These are phyloP conservation scores for Bombus huntii DNA, from an alignment of 1,140 invertebrate species.

Conservation along the genomic window DNA sequence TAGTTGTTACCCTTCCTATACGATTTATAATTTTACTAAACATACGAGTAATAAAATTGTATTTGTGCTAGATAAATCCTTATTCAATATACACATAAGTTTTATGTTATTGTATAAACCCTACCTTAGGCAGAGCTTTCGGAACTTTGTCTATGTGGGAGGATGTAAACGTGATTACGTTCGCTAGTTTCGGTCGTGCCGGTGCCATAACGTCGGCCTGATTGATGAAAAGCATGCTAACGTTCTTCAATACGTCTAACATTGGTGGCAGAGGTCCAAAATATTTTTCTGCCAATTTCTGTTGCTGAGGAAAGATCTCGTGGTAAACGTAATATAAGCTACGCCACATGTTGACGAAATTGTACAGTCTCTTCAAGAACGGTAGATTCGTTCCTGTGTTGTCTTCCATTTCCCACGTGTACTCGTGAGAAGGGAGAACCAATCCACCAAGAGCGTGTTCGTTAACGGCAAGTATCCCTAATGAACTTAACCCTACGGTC, in stretches of 20 bases:
- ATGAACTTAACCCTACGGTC: slow-evolving; percentile 49
- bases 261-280: slow-evolving; percentile 69
- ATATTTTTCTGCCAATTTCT: slow-evolving; percentile 76
- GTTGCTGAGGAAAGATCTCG: slow-evolving; percentile 71
- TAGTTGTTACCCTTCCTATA: too few species aligned
- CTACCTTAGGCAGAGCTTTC: slow-evolving; percentile 68
- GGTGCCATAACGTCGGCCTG: slow-evolving; percentile 84
- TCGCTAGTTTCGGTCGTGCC: slow-evolving; percentile 83
- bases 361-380: slow-evolving; percentile 48
- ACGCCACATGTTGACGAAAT: slow-evolving; percentile 44
- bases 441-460: slow-evolving; percentile 52
- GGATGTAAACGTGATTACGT: slow-evolving; percentile 82
- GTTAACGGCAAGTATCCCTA: not conserved
- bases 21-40: not conserved
- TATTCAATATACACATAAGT: not conserved
- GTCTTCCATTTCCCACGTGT: slow-evolving; percentile 57
- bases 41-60: not conserved
- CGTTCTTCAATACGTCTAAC: slow-evolving; percentile 71
- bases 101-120: fast-evolving
- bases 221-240: slow-evolving; percentile 83
- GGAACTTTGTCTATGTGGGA: slow-evolving; percentile 77
- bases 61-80: fast-evolving
- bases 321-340: not conserved
- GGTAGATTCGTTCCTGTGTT: slow-evolving; percentile 27
- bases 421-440: slow-evolving; percentile 61